A percentile compares a stretch with the other conserved stretches of the same genome.
Conservation (phyloP, 2,888 invertebrate genomes). For the Salpingus planirostris region DNA sequence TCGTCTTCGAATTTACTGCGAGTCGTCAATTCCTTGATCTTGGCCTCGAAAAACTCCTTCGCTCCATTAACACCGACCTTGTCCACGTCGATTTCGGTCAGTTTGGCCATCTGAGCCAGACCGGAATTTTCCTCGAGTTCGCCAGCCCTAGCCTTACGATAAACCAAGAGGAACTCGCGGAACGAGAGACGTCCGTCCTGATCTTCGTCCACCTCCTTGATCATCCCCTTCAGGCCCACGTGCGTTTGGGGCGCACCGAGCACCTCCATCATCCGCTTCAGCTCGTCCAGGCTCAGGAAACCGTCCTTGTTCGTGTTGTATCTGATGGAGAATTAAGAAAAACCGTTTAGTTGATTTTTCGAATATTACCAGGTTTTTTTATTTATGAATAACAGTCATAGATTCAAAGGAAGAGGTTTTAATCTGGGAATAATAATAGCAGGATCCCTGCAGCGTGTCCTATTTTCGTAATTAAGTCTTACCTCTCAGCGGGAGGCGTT, state of each 20-base stretch:
- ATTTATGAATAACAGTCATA: no score
- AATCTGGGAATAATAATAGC: no score
- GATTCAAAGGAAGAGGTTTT: no score
- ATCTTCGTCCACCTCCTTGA: constrained; percentile 83
- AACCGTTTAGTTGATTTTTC: no score
- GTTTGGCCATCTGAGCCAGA: constrained; percentile 71
- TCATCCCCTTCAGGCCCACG: constrained; percentile 89
- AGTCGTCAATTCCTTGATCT: constrained; percentile 79
- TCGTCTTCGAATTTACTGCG: constrained; percentile 87
- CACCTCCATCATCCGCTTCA: constrained; percentile 96
- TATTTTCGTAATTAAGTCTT: no score
- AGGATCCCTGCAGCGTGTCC: no score
- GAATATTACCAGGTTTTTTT: no score
- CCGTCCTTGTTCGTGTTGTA: constrained; percentile 87
- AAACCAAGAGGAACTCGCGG: constrained; percentile 75
- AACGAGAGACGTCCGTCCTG: constrained; percentile 81
- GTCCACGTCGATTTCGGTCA: constrained; percentile 88
- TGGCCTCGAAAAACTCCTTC: constrained; percentile 92
- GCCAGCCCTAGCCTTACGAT: constrained; percentile 84
- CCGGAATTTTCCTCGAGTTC: constrained; percentile 83
- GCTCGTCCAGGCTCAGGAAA: constrained; percentile 77
- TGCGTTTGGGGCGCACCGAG: constrained; percentile 94
- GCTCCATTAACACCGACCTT: constrained; percentile 92
- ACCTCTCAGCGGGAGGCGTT: no score
- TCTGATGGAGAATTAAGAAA: no score